phyloP scores from a whole-genome alignment of 2,113 vertebrate genomes.

The Pandion haliaetus region DNA sequence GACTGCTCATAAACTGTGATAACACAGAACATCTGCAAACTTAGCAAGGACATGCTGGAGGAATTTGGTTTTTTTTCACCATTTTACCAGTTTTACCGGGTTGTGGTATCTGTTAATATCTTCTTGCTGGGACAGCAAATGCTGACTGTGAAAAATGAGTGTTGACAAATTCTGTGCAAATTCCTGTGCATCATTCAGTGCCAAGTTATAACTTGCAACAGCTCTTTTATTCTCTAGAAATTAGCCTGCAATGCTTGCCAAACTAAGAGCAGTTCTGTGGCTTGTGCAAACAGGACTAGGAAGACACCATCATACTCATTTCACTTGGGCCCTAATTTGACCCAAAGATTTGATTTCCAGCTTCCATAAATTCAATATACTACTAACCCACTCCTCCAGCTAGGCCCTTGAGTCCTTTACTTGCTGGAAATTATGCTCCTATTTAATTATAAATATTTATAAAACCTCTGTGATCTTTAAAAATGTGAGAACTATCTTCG shows the following conservation, averaged over 20 bases:
- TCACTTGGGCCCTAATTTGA: slow-evolving; percentile 1
- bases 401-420: neutral
- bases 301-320: neutral
- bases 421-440: neutral
- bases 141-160: slow-evolving; percentile 16
- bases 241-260: slow-evolving; percentile 10
- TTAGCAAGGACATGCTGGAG: neutral
- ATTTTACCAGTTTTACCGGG: neutral
- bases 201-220: slow-evolving; percentile 9
- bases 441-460: slow-evolving; percentile 57
- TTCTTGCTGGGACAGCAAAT: neutral
- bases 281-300: neutral
- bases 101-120: neutral
- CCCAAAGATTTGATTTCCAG: slow-evolving; percentile 22
- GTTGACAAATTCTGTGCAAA: slow-evolving; percentile 48
- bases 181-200: neutral
- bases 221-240: slow-evolving; percentile 24
- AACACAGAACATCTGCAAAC: neutral
- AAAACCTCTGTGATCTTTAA: slow-evolving; percentile 42
- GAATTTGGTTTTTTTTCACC: neutral
- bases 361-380: neutral
- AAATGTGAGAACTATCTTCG: slow-evolving; percentile 45
- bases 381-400: neutral
- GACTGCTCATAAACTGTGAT: neutral
- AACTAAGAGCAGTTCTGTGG: neutral